Evolutionary conservation across 2,797 vertebrate genomes (phyloP), one percentile per base, ranked within the genome.

Genomic region (Orientallactaga sibirica): DNA sequence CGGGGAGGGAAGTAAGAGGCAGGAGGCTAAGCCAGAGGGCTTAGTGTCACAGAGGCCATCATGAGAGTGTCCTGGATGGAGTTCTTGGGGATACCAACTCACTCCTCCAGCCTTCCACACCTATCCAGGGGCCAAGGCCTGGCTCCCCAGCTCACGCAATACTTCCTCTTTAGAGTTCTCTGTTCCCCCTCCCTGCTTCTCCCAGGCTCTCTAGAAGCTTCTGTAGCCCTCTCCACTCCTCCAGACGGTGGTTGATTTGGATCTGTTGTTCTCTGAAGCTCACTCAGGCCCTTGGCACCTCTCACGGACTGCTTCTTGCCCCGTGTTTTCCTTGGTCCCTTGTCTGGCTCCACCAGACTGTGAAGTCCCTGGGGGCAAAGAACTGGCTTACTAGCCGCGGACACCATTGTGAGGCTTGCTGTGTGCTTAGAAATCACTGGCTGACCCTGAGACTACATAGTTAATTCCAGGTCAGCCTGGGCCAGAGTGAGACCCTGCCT

Each of bases 321-420:
- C 22, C 37, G 20, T 24, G 61, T 15, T 67, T 68, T 27, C 7
- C 27, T 77, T 67, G 61, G 37, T 48, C 66, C 7, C 29, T 88
- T 88, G 77, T 88, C 85, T 82, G 78, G 70, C 52, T 93, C 48
- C 62, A 93, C 62, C 77, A 87, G 77, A 79, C 83, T 80, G 75
- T 73, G 73, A 92, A 86, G 67, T 37, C 70, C 76, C 43, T 41
- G 52, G 61, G 7, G 3, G 33, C 3, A 58, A 15, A 76, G 24
- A 33, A 37, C 24, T 15, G 48, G 41, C 62, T 33, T 29, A 14
- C 2, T 5, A 19, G 62, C 18, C 27, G 41, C 27, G 8, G 2
- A 2, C n/a, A 55, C 9, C 18, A 6, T 11, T 7, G 0, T 16
- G n/a, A 79, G 78, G 14, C 55, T 24, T 18, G 2, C 7, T 61